A percentile compares a stretch with the other conserved stretches of the same genome.
phyloP scores from a whole-genome alignment of 2,113 vertebrate genomes.

The Caloenas nicobarica region DNA sequence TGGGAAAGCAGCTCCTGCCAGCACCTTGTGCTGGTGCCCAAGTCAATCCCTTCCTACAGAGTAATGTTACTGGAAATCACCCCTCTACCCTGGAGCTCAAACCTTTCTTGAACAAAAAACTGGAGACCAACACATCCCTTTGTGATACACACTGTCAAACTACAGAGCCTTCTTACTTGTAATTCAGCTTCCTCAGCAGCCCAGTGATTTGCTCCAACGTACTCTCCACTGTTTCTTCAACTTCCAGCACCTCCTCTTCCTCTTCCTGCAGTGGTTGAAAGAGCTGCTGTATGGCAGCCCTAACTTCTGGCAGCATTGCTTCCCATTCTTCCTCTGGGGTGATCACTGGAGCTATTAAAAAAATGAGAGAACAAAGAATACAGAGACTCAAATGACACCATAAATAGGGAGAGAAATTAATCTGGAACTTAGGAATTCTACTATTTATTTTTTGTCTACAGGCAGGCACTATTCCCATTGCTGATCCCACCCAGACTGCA shows the following conservation, averaged over 20 bases:
- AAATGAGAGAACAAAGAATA: not conserved
- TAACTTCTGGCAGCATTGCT: conserved; percentile 92
- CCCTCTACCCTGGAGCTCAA: not conserved
- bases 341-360: conserved; percentile 70
- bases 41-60: not conserved
- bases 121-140: not conserved
- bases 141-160: not conserved
- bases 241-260: conserved; percentile 42
- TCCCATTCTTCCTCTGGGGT: conserved; percentile 90
- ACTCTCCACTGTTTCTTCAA: conserved; percentile 68
- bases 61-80: not conserved
- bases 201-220: conserved; percentile 77
- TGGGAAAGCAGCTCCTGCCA: not conserved
- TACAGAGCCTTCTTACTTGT: conserved; percentile 78
- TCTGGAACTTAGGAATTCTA: not conserved
- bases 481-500: not conserved
- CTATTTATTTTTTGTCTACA: not conserved
- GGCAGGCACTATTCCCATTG: not conserved
- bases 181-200: conserved; percentile 86
- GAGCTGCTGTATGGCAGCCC: conserved; percentile 72
- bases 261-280: conserved; percentile 67
- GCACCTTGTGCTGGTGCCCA: not conserved
- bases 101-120: not conserved
- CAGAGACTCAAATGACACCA: not conserved
- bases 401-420: not conserved